Conservation (phyloP, 92 coral and sea anemone species). For the Umimayanthus chanpuru region DNA sequence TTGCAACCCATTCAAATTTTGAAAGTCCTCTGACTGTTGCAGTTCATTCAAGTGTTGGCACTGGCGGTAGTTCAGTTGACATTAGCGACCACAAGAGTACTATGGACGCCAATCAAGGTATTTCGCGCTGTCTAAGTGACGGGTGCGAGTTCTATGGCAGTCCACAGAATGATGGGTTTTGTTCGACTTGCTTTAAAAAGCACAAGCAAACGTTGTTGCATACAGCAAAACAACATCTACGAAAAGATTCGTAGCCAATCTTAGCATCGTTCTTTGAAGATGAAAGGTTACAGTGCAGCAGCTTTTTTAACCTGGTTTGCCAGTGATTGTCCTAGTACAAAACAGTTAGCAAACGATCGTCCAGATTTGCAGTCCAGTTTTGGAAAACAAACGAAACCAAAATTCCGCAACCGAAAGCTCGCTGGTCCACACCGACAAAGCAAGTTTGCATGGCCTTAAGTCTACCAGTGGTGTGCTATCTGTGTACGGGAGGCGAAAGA, state of each 20-base stretch:
- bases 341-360: not conserved
- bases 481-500: too few relatives aligned
- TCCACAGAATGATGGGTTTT: constrained; percentile 75
- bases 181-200: constrained; percentile 79
- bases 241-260: not conserved
- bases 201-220: constrained; percentile 59
- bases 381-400: too few relatives aligned
- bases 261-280: not conserved
- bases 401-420: not conserved
- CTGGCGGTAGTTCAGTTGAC: not conserved
- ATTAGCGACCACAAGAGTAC: not conserved
- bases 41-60: constrained; percentile 1
- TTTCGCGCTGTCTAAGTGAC: constrained; percentile 49
- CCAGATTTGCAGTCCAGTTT: not conserved
- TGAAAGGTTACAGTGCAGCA: not conserved
- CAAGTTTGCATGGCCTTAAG: not conserved
- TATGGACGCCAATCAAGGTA: not conserved
- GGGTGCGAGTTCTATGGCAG: constrained; percentile 88
- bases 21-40: constrained; percentile 6
- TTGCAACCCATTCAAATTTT: not conserved
- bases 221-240: not conserved
- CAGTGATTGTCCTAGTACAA: not conserved
- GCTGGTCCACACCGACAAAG: not conserved
- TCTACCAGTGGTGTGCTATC: too few relatives aligned
- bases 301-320: not conserved